phyloP scores from a whole-genome alignment of 1,140 invertebrate species.

The Procambarus virginalis region DNA sequence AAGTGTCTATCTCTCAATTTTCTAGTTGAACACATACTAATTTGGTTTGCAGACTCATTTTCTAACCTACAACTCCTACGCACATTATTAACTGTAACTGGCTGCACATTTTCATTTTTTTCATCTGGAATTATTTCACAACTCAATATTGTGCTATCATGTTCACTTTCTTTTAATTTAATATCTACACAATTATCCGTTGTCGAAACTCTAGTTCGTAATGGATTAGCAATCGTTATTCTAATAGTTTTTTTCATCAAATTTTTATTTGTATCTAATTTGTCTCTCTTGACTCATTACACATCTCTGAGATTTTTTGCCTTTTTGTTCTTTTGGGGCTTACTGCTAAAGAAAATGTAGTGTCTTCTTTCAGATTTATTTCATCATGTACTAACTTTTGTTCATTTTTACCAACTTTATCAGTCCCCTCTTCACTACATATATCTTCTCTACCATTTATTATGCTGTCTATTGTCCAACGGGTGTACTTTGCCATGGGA shows the following conservation, averaged over 20 bases:
- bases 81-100: not conserved
- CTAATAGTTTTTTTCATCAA: slow-evolving; percentile 56
- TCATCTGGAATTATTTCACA: not conserved
- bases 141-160: not conserved
- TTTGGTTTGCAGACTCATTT: slow-evolving; percentile 8
- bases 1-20: slow-evolving; percentile 18
- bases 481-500: slow-evolving; percentile 40
- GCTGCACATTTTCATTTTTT: slow-evolving; percentile 8
- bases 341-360: not conserved
- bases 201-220: slow-evolving; percentile 25
- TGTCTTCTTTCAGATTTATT: not conserved
- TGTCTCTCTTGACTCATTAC: slow-evolving; percentile 28
- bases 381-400: not conserved
- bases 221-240: slow-evolving; percentile 55
- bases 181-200: slow-evolving; percentile 3
- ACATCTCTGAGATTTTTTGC: slow-evolving; percentile 20
- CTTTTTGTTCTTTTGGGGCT: slow-evolving; percentile 28
- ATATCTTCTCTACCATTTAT: slow-evolving; percentile 57
- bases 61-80: slow-evolving; percentile 1
- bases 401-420: slow-evolving; percentile 5
- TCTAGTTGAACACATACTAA: slow-evolving; percentile 4
- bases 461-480: slow-evolving; percentile 62
- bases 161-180: slow-evolving; percentile 11
- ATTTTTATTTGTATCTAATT: slow-evolving; percentile 59
- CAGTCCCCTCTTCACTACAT: slow-evolving; percentile 1